Conservation (phyloP, 2,797 vertebrate genomes). For the Champsocephalus gunnari region DNA sequence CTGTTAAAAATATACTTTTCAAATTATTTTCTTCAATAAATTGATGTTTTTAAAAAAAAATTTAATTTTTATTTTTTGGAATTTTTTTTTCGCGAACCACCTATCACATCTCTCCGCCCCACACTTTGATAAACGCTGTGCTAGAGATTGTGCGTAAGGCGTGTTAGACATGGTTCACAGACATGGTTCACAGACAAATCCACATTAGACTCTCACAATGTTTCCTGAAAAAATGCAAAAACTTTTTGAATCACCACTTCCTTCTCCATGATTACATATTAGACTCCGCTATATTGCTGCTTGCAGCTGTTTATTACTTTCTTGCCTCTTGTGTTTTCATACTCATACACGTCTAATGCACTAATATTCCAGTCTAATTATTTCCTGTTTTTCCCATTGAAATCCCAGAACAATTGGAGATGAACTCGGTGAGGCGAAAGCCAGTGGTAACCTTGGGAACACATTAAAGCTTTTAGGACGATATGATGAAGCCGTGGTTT, state of each 20-base stretch:
- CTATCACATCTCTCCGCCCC: too few relatives aligned
- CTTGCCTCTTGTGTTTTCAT: slow-evolving; percentile 46
- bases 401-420: slow-evolving; percentile 92
- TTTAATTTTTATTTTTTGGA: too few relatives aligned
- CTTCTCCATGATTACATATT: slow-evolving; percentile 30
- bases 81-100: too few relatives aligned
- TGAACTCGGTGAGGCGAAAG: slow-evolving; percentile 96
- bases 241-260: slow-evolving; percentile 31
- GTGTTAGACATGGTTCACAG: background rate
- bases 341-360: slow-evolving; percentile 18
- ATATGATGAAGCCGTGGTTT: slow-evolving; percentile 94
- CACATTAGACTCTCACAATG: background rate
- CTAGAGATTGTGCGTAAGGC: background rate
- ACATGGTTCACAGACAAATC: too few relatives aligned
- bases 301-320: slow-evolving; percentile 43
- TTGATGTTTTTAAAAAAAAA: too few relatives aligned
- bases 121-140: too few relatives aligned
- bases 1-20: too few relatives aligned
- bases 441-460: slow-evolving; percentile 97
- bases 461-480: slow-evolving; percentile 96
- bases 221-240: background rate
- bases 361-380: slow-evolving; percentile 46
- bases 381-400: slow-evolving; percentile 11
- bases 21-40: too few relatives aligned
- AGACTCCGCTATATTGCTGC: slow-evolving; percentile 1